Evolutionary conservation across 2,797 vertebrate species (phyloP).

Genomic region (Parotocinclus haroldoi): DNA sequence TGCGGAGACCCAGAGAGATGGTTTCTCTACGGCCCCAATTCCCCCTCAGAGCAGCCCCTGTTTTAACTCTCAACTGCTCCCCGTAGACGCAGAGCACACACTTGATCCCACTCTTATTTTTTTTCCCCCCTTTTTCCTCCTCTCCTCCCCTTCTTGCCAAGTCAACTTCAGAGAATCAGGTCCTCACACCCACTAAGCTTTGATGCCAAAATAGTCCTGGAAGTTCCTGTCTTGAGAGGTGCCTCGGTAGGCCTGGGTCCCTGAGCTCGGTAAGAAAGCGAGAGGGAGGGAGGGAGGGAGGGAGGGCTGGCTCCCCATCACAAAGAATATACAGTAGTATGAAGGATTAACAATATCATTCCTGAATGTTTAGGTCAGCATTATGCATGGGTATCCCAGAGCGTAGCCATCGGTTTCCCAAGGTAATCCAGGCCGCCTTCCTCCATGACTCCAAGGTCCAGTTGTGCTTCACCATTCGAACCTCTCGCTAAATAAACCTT

Average conservation of each 20-base stretch:
- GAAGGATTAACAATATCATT: constrained; percentile 48
- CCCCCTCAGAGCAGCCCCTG: constrained; percentile 40
- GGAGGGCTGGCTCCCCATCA: constrained; percentile 36
- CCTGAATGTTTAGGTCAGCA: not conserved
- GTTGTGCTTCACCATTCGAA: no score
- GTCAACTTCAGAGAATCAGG: constrained; percentile 77
- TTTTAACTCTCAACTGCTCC: constrained; percentile 42
- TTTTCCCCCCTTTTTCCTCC: constrained; percentile 28
- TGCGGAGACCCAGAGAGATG: constrained; percentile 34
- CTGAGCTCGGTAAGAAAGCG: constrained; percentile 46
- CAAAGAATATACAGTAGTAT: constrained; percentile 40
- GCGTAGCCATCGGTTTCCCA: no score
- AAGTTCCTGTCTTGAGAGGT: constrained; percentile 74
- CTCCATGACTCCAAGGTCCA: no score
- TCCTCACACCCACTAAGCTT: constrained; percentile 71
- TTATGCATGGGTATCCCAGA: no score
- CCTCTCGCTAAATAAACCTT: not conserved
- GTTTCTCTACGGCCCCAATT: constrained; percentile 15
- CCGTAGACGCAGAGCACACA: constrained; percentile 43
- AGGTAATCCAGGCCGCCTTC: no score
- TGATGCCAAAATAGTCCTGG: constrained; percentile 78
- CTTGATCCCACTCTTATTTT: constrained; percentile 30
- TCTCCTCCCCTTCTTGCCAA: constrained; percentile 61
- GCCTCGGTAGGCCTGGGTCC: constrained; percentile 64
- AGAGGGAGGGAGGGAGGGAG: constrained; percentile 37